Evolutionary conservation across 1,140 invertebrate species (phyloP).

Genomic region (Drosophila obscura): DNA sequence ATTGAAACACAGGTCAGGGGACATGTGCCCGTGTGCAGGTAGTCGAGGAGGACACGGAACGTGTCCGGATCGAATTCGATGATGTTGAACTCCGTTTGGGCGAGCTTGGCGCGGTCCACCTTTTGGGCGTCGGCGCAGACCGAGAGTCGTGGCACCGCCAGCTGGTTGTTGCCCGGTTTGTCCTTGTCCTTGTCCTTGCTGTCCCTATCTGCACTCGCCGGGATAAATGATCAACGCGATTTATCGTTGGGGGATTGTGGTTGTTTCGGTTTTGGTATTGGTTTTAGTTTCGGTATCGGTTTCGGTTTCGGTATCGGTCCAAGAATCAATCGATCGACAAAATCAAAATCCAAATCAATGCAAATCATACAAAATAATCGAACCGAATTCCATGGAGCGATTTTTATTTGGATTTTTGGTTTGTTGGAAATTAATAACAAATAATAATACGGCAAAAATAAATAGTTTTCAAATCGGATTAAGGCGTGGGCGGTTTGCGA

Average conservation of each 20-base stretch:
- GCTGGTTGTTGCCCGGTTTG: slow-evolving; percentile 88
- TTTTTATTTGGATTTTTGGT: slow-evolving; percentile 2
- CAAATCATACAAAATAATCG: slow-evolving; percentile 12
- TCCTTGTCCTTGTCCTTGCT: slow-evolving; percentile 93
- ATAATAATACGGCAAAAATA: slow-evolving; percentile 2
- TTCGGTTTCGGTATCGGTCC: slow-evolving; percentile 25
- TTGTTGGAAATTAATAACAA: slow-evolving; percentile 10
- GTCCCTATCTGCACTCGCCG: slow-evolving; percentile 87
- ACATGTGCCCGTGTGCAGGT: slow-evolving; percentile 96
- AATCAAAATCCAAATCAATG: slow-evolving; percentile 1
- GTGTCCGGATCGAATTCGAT: slow-evolving; percentile 98
- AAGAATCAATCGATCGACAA: slow-evolving; percentile 13
- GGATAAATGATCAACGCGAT: too few species aligned
- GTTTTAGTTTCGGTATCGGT: slow-evolving; percentile 13
- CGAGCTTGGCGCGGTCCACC: slow-evolving; percentile 94
- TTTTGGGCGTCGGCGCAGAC: slow-evolving; percentile 97
- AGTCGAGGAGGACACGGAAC: slow-evolving; percentile 94
- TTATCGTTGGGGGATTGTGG: slow-evolving; percentile 33
- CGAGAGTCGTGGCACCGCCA: slow-evolving; percentile 93
- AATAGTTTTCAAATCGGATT: slow-evolving; percentile 1
- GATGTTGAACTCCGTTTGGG: slow-evolving; percentile 97
- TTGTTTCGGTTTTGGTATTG: slow-evolving; percentile 9
- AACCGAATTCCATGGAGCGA: slow-evolving; percentile 10
- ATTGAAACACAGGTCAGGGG: slow-evolving; percentile 95
- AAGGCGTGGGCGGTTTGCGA: background rate